Base-by-base conservation (phyloP, 2,888 invertebrate species). In the Stenurella melanura region DNA sequence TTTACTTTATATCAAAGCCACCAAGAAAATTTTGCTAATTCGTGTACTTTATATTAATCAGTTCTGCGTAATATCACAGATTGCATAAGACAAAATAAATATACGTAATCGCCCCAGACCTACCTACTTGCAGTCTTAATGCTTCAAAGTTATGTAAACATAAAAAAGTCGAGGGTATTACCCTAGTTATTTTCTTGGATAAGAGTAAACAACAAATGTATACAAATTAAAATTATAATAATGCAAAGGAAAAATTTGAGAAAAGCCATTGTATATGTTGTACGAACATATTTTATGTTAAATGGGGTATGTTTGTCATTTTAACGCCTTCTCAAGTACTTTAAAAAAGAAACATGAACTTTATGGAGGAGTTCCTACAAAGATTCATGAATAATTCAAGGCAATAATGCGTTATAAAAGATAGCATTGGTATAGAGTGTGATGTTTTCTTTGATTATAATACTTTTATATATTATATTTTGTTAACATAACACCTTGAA, bases 321-420 rank as follows among this genome's bases (percentile, higher is more conserved):
- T 57, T 69, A 69, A 56, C 34, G 69, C 69, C 56, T 26, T 69
- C 34, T 57, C 69, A 38, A 57, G 69, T 38, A 69, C 69, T 69
- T 69, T 66, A 56, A 56, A 69, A 57, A 69, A 69, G 69, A 69
- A 69, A 57, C 69, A 69, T 34, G 38, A 57, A 30, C 38, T 57
- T 57, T 69, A 58, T 58, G 58, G 57, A 57, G 69, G 69, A 56
- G 58, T 17, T 38, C 38, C 56, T 69, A 12, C 69, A 34, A n/a
- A 69, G 57, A 30, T 30, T 69, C 64, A 69, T 69, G 69, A 69
- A 69, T 69, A 69, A 69, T 69, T 69, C 69, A 69, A 17, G 15
- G 57, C 69, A 17, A 57, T 69, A 69, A 69, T 69, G 58, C 57
- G 18, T 69, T 56, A 56, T 56, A 50, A 26, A 18, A 19, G 57